Percentiles rank a stretch among this genome's conserved stretches.
Evolutionary conservation across 2,888 invertebrate genomes (phyloP).

Genomic region (Heliconius cydno): DNA sequence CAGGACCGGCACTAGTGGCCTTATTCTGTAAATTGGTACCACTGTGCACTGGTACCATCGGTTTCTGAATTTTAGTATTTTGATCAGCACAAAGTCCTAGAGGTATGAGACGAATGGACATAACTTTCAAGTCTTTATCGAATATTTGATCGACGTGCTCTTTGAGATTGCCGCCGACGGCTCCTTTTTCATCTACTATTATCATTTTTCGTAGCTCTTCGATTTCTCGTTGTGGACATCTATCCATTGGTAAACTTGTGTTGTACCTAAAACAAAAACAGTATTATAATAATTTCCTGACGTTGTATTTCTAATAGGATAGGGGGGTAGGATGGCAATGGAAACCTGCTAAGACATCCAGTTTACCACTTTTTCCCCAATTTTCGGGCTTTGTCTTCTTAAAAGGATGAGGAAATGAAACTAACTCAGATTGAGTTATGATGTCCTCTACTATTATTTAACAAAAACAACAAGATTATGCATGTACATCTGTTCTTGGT

Average conservation of each 20-base stretch:
- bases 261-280: conserved; percentile 84
- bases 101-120: conserved; percentile 85
- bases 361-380: no score
- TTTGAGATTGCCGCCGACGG: conserved; percentile 65
- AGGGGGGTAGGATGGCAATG: no score
- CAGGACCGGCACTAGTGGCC: conserved; percentile 56
- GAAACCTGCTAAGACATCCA: no score
- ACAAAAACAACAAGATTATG: no score
- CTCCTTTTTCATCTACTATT: conserved; percentile 84
- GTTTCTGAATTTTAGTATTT: conserved; percentile 68
- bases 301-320: background rate
- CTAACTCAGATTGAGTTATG: background rate
- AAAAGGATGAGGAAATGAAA: background rate
- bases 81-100: conserved; percentile 84
- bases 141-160: conserved; percentile 86
- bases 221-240: conserved; percentile 91
- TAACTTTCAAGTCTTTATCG: conserved; percentile 88
- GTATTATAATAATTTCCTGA: background rate
- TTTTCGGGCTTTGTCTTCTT: no score
- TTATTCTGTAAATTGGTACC: conserved; percentile 65
- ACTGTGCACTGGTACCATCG: conserved; percentile 55
- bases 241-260: conserved; percentile 87
- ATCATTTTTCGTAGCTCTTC: conserved; percentile 87
- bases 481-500: background rate
- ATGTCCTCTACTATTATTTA: no score